Evolutionary conservation across 2,113 vertebrate genomes (phyloP), one percentile per base, ranked within the genome.

Genomic region (Variabilichromis moorii): DNA sequence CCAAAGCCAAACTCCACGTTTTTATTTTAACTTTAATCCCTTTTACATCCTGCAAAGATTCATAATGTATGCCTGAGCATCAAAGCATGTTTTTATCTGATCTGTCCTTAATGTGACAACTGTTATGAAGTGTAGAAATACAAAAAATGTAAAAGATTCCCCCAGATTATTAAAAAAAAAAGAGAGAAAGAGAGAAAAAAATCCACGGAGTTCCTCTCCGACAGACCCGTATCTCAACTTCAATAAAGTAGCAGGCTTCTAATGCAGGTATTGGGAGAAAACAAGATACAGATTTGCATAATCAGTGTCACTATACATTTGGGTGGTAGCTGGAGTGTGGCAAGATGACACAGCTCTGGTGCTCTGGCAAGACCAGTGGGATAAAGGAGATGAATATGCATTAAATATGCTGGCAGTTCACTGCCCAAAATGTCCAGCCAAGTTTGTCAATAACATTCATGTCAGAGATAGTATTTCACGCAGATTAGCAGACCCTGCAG

Each of bases 281-380:
- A 94, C 94, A 96, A 94, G 95, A 96, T 93, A 85, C 93, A 96
- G 96, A 96, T 97, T 97, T 97, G 96, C 96, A 97, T 97, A 97
- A 97, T 97, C 96, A 96, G 93, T 97, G 97, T 97, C 97, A 97
- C 95, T 96, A 96, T 94, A 95, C 92, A 97, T 97, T 97, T 97
- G 94, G 93, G 91, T 94, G 93, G 93, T 89, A 91, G 95, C 91
- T 94, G 93, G 94, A 95, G 95, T 95, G 96, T 96, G 95, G 95
- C 92, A 92, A 94, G 95, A 96, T 95, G 96, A 96, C 95, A 96
- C 93, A 89, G 95, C 93, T 95, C 81, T 87, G 92, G 87, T 91
- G 93, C 88, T 94, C 90, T 90, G 93, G 94, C 91, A 94, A 92
- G 94, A 95, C 94, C 90, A 82, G 81, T 90, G 91, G 93, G 95